Conservation (phyloP, 2,888 invertebrate species). For the Drosophila emarginata region DNA sequence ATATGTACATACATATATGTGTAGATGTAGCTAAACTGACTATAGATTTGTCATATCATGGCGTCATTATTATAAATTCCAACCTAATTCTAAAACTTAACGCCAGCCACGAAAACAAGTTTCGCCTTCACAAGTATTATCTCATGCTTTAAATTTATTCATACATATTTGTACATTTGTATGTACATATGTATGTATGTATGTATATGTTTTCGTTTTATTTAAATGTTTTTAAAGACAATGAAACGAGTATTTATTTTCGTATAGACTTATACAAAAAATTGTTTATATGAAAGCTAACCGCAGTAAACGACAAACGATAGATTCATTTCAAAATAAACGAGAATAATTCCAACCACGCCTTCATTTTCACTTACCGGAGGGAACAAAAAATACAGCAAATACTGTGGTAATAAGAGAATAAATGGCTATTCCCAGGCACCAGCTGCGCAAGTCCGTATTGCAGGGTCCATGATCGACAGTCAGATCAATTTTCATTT, state of each 20-base stretch:
- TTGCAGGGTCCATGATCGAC: conserved; percentile 70
- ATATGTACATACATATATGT: background rate
- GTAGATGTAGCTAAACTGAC: background rate
- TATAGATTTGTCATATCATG: conserved; percentile 42
- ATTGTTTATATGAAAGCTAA: background rate
- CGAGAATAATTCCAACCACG: conserved; percentile 27
- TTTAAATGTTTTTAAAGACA: conserved; percentile 16
- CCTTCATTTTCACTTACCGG: conserved; percentile 39
- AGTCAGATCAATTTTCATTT: conserved; percentile 65
- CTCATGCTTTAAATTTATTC: conserved; percentile 56
- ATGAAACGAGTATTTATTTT: conserved; percentile 8
- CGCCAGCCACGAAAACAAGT: conserved; percentile 47
- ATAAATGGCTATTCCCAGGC: conserved; percentile 66
- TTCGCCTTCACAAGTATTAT: conserved; percentile 56
- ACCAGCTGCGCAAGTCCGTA: conserved; percentile 62
- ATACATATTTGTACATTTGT: background rate
- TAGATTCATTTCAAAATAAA: conserved; percentile 12
- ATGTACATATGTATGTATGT: conserved; percentile 8
- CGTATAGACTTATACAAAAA: conserved; percentile 1
- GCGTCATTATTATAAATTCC: conserved; percentile 50
- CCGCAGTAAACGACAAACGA: background rate
- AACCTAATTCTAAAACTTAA: conserved; percentile 33
- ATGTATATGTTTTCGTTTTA: background rate
- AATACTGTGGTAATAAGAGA: conserved; percentile 45
- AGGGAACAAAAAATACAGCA: conserved; percentile 50